These are phyloP conservation scores for Cylindroiulus punctatus DNA, from an alignment of 2,888 invertebrate genomes.

Conservation along the genomic window DNA sequence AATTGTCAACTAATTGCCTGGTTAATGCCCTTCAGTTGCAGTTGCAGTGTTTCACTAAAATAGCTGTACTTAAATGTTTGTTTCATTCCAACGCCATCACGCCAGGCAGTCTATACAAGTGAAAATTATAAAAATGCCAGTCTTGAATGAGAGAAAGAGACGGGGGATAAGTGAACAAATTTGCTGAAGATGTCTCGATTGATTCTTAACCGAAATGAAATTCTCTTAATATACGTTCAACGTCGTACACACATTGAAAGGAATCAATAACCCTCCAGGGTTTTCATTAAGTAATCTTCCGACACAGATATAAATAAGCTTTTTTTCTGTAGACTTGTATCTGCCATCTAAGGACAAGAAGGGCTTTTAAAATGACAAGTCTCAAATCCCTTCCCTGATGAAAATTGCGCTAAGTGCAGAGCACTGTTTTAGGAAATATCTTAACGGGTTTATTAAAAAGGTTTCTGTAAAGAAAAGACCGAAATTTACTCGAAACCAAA, in stretches of 20 bases:
- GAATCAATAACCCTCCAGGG: not conserved
- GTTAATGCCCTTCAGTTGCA: not conserved
- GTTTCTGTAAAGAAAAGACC: not conserved
- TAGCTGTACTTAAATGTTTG: not conserved
- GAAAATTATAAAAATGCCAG: not conserved
- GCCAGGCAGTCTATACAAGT: not conserved
- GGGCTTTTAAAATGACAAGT: slow-evolving; percentile 1
- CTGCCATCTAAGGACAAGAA: not conserved
- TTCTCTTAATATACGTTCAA: slow-evolving; percentile 11
- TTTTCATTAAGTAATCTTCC: not conserved
- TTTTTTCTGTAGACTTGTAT: not conserved
- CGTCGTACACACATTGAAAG: not conserved
- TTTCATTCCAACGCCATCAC: not conserved
- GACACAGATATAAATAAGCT: slow-evolving; percentile 8
- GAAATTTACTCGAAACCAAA: not conserved
- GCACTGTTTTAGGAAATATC: slow-evolving; percentile 20
- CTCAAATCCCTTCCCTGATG: not conserved
- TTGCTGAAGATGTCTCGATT: not conserved
- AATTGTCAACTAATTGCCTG: not conserved
- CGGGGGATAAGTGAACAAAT: not conserved
- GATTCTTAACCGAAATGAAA: not conserved
- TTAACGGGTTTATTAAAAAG: slow-evolving; percentile 6
- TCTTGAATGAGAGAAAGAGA: not conserved
- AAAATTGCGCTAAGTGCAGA: slow-evolving; percentile 32
- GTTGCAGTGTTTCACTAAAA: not conserved